Conservation (phyloP, 2,797 vertebrate genomes). For the Pangasius djambal region DNA sequence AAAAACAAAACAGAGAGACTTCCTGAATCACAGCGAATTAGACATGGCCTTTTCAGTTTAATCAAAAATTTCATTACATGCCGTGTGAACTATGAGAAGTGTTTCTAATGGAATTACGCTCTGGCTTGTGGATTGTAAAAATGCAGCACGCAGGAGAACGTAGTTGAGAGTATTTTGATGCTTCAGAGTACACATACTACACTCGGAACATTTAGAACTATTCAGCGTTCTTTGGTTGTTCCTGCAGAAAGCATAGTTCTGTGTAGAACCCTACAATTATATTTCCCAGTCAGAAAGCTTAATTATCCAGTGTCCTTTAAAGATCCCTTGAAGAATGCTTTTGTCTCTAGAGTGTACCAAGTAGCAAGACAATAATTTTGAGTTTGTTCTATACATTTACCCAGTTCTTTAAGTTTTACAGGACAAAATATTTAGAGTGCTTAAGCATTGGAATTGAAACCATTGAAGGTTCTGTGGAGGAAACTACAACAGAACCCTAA, state of each 20-base stretch:
- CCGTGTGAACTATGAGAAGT: slow-evolving; percentile 27
- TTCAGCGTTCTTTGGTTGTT: not conserved
- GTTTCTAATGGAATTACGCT: slow-evolving; percentile 16
- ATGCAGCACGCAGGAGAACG: not conserved
- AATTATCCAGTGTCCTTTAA: not conserved
- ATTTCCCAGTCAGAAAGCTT: not conserved
- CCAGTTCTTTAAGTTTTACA: not conserved
- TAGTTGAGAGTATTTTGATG: not conserved
- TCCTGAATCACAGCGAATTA: slow-evolving; percentile 6
- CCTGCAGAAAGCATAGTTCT: not conserved
- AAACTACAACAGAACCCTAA: not conserved
- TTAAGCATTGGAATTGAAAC: not conserved
- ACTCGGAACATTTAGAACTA: not conserved
- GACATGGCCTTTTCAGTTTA: slow-evolving; percentile 27
- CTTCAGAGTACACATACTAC: not conserved
- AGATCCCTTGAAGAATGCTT: not conserved
- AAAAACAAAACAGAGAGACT: not conserved
- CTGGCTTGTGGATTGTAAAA: not conserved
- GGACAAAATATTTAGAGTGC: not conserved
- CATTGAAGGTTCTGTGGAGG: not conserved
- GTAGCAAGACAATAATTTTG: not conserved
- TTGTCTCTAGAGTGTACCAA: not conserved
- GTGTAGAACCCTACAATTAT: too few relatives aligned
- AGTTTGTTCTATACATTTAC: not conserved
- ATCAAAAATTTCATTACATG: slow-evolving; percentile 25